These are phyloP conservation scores for Dasysyrphus albostriatus DNA, from an alignment of 2,888 invertebrate genomes.

Conservation along the genomic window DNA sequence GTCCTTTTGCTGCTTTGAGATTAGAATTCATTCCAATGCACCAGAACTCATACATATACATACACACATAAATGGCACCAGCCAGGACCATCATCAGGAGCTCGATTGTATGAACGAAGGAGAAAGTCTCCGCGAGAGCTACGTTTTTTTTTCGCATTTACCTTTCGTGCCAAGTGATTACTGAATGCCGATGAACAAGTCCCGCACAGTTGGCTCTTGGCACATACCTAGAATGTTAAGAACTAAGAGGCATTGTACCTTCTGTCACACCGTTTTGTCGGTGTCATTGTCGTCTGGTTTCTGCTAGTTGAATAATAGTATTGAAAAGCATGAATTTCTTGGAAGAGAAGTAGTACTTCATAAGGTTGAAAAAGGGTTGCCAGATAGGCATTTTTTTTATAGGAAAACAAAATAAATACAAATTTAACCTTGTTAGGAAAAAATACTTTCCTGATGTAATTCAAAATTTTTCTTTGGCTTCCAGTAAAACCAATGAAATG, in stretches of 20 bases:
- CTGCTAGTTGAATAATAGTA: constrained; percentile 46
- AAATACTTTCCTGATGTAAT: no score
- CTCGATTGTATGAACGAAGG: constrained; percentile 59
- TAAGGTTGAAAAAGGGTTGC: neutral
- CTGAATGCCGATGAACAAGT: constrained; percentile 42
- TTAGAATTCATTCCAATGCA: constrained; percentile 48
- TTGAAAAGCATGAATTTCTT: constrained; percentile 18
- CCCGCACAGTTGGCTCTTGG: constrained; percentile 10
- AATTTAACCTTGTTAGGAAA: no score
- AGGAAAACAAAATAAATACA: neutral
- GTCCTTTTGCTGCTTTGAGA: constrained; percentile 49
- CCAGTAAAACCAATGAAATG: no score
- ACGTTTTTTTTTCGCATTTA: constrained; percentile 1
- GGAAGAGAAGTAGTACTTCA: neutral
- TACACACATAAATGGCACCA: neutral
- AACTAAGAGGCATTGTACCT: constrained; percentile 44
- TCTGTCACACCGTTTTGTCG: constrained; percentile 26
- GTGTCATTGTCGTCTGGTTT: constrained; percentile 37
- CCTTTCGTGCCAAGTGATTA: constrained; percentile 67
- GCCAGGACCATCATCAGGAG: neutral
- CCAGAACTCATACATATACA: neutral
- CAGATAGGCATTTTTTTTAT: neutral
- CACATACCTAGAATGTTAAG: constrained; percentile 29
- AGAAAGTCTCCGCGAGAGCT: constrained; percentile 68
- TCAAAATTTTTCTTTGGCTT: no score